A percentile compares a stretch with the other conserved stretches of the same genome.
phyloP scores from a whole-genome alignment of 53 echinoderm and acorn worm genomes.

The Luidia sarsii region DNA sequence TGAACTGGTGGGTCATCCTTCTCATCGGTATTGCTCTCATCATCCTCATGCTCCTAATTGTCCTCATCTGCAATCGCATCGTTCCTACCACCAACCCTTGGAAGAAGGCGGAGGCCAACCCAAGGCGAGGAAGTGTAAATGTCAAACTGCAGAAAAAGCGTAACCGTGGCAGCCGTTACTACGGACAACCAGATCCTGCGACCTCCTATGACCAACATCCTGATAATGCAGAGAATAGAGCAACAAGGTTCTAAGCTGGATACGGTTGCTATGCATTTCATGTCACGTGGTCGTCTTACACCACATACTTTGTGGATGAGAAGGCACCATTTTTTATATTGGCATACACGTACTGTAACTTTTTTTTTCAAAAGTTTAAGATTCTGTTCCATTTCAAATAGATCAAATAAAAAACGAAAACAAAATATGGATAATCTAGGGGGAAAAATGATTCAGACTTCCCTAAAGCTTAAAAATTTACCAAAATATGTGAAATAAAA shows the following conservation, averaged over 20 bases:
- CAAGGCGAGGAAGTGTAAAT: slow-evolving; percentile 37
- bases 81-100: slow-evolving; percentile 89
- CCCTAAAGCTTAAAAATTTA: no score
- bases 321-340: no score
- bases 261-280: neutral
- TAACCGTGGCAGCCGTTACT: slow-evolving; percentile 66
- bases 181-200: slow-evolving; percentile 50
- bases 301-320: no score
- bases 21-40: slow-evolving; percentile 50
- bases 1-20: slow-evolving; percentile 83
- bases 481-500: no score
- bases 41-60: slow-evolving; percentile 73
- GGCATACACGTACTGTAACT: no score
- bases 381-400: no score
- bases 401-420: no score
- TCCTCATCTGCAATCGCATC: slow-evolving; percentile 74
- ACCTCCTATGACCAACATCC: slow-evolving; percentile 68
- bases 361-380: no score
- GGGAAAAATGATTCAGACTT: no score
- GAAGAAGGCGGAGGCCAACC: slow-evolving; percentile 52
- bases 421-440: no score
- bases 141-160: slow-evolving; percentile 74
- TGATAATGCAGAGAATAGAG: slow-evolving; percentile 67
- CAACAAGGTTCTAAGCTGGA: slow-evolving; percentile 57
- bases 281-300: no score